Evolutionary conservation across 2,888 invertebrate species (phyloP), one percentile per base, ranked within the genome.

Genomic region (Polydrusus cervinus): DNA sequence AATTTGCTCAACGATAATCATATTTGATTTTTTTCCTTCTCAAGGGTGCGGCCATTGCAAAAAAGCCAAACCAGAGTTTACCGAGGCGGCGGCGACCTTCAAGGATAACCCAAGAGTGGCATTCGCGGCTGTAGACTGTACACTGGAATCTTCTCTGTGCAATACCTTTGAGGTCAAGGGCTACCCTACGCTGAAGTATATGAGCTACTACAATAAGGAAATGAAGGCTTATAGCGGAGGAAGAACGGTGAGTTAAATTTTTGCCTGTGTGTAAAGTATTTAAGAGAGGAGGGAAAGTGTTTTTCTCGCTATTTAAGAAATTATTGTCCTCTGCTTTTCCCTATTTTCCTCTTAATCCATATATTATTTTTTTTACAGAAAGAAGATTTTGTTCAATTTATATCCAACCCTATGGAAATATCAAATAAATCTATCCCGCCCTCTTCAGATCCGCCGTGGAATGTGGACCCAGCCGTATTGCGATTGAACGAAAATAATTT

Each of bases 1-100:
- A 40, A 43, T 68, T 57, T 18, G 25, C 5, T n/a, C n/a, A n/a
- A n/a, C n/a, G n/a, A n/a, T n/a, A n/a, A n/a, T n/a, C n/a, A n/a
- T n/a, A n/a, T n/a, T n/a, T n/a, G n/a, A n/a, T n/a, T 25, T n/a
- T 43, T 43, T 3, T 20, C 25, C 25, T 30, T 6, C 53, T 81
- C 51, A 79, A 95, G 96, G 96, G 96, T 97, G 97, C 85, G 96
- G 96, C 0, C 96, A 96, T 86, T 97, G 96, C 85, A 96, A 96
- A 85, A 92, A 91, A 81, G 92, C 95, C 0, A 97, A 97, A 86
- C 96, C 96, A 0, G 95, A 94, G 84, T 93, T 92, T 83, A 91
- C 90, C 60, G 89, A 89, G 34, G 96, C 96, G 0, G 96, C 96
- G 0, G 92, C 92, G 61, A 86, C 89, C 25, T 92, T 94, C 81